Evolutionary conservation across 2,888 invertebrate genomes (phyloP), one percentile per base, ranked within the genome.

Genomic region (Boloria euphrosyne): DNA sequence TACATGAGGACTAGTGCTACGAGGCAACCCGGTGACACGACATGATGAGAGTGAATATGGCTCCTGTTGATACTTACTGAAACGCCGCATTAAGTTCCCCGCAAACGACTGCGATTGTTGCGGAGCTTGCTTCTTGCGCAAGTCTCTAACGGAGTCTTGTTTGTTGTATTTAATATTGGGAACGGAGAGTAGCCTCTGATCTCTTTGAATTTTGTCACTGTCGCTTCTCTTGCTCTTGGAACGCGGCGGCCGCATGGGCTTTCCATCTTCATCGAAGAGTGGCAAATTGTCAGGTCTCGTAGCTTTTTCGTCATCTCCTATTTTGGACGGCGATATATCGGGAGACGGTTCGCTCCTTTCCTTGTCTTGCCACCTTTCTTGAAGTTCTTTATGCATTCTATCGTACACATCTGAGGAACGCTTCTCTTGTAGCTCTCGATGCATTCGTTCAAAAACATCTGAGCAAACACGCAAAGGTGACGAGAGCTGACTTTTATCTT

Each of bases 1-100:
- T 71, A 83, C 81, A 83, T 81, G 79, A 79, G 69, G 75, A 74
- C 80, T 83, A 79, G 80, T 78, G 81, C 82, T 80, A 82, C 79
- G 79, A 69, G 69, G 68, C 54, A 65, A 71, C 70, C 78, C 76
- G 71, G 78, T 75, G 81, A 74, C 76, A 76, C 72, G 80, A 76
- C 75, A 64, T 74, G 73, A 73, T 60, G 71, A 70, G 74, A 70
- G 73, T 71, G 76, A 69, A 73, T 72, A 61, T 67, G 69, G 87
- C 80, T 84, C 86, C 86, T 73, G 77, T 71, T 73, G 80, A 73
- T 94, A 97, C 97, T 97, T 96, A 97, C 97, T 96, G 95, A 96
- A 96, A 93, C 96, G 95, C 86, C 96, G 94, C 93, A 96, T 95
- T 78, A 96, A 93, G 93, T 93, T 95, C 83, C 95, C 95, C 77